Conservation (phyloP, 2,888 invertebrate genomes). For the Pharmacophagus antenor region DNA sequence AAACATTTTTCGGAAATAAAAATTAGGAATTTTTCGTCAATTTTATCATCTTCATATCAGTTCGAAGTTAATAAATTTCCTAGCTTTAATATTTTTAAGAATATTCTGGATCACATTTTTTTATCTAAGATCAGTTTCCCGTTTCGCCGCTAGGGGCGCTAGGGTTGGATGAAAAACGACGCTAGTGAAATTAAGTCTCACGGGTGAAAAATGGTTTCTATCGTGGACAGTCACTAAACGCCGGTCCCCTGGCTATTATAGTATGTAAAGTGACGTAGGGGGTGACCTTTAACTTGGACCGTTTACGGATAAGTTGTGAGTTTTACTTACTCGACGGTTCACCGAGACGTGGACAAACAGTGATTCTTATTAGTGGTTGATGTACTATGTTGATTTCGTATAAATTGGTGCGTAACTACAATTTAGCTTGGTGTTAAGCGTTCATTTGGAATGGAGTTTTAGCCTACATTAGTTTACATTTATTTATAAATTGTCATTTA, state of each 20-base stretch:
- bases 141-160: slow-evolving; percentile 31
- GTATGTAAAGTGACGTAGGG: slow-evolving; percentile 37
- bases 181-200: slow-evolving; percentile 68
- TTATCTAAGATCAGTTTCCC: slow-evolving; percentile 31
- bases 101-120: slow-evolving; percentile 2
- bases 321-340: slow-evolving; percentile 2
- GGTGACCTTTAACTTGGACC: slow-evolving; percentile 28
- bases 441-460: too few relatives aligned
- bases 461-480: too few relatives aligned
- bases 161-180: slow-evolving; percentile 75
- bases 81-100: neutral
- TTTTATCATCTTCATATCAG: neutral
- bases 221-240: slow-evolving; percentile 48
- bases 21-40: too few relatives aligned
- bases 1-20: too few relatives aligned
- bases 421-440: neutral
- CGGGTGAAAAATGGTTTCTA: slow-evolving; percentile 67
- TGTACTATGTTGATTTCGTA: neutral
- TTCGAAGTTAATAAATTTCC: neutral
- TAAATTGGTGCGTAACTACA: neutral
- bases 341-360: neutral
- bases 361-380: neutral
- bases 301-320: neutral
- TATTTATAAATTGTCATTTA: too few relatives aligned
- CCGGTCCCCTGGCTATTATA: slow-evolving; percentile 37